Evolutionary conservation across 1,140 invertebrate genomes (phyloP).

Genomic region (Cepaea nemoralis): DNA sequence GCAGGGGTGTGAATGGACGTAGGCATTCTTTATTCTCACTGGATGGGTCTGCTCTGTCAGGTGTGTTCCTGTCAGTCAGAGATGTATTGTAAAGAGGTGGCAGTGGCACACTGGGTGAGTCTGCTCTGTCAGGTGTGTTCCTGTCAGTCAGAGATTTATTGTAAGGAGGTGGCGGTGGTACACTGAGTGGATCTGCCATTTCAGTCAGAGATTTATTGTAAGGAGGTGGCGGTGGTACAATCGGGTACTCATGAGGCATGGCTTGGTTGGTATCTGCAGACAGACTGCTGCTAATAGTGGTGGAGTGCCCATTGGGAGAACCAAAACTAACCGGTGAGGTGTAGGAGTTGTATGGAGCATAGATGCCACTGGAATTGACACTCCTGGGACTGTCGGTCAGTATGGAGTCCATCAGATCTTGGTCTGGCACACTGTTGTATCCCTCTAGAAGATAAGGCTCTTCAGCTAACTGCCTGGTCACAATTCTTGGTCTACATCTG

Average conservation of each 20-base stretch:
- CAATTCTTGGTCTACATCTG: constrained; percentile 33
- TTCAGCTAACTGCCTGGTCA: background rate
- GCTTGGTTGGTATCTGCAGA: constrained; percentile 15
- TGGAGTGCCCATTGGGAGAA: constrained; percentile 55
- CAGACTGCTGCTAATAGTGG: constrained; percentile 47
- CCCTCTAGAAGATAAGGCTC: background rate
- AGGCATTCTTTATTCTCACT: background rate
- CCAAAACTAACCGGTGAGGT: constrained; percentile 53
- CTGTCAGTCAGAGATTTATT: background rate
- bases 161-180: no score
- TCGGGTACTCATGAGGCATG: background rate
- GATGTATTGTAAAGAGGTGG: no score
- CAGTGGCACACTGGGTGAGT: background rate
- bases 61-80: background rate
- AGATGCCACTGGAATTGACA: constrained; percentile 63
- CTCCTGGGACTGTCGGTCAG: constrained; percentile 65
- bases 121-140: no score
- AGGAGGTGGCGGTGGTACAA: background rate
- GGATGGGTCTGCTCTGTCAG: background rate
- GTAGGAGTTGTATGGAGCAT: constrained; percentile 61
- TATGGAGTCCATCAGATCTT: constrained; percentile 56
- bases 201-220: no score
- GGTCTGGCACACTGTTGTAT: constrained; percentile 36
- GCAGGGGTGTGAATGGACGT: background rate
- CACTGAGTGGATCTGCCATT: no score